Evolutionary conservation across 1,140 invertebrate genomes (phyloP).

Genomic region (Planococcus citri): DNA sequence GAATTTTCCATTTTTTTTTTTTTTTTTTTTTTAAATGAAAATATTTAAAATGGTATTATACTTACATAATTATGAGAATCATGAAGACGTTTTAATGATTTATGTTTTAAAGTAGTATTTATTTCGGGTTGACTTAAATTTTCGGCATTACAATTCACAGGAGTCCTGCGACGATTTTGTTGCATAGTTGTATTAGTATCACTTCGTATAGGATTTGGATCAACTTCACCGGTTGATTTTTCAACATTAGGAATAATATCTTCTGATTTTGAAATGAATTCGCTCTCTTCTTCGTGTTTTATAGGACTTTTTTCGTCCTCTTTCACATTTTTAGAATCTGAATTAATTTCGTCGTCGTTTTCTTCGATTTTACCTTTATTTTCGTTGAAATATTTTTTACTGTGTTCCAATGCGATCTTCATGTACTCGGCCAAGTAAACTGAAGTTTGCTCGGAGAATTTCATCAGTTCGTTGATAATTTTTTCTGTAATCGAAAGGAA

Average conservation of each 20-base stretch:
- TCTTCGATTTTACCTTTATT: neutral
- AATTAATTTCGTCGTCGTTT: neutral
- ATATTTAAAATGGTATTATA: too few relatives aligned
- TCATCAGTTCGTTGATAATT: constrained; percentile 12
- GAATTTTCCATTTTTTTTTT: too few relatives aligned
- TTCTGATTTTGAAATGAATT: neutral
- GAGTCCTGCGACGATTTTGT: neutral
- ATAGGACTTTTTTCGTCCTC: neutral
- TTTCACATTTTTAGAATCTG: neutral
- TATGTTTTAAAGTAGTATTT: too few relatives aligned
- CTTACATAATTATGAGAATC: too few relatives aligned
- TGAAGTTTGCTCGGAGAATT: constrained; percentile 10
- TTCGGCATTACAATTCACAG: neutral
- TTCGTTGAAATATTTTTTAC: neutral
- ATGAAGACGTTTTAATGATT: too few relatives aligned
- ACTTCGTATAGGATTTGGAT: neutral
- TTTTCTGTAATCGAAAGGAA: neutral
- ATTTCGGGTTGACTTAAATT: neutral
- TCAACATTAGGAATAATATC: neutral
- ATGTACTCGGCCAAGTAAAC: neutral
- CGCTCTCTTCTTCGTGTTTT: neutral
- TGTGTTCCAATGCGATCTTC: neutral
- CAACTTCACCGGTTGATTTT: neutral
- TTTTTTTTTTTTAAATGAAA: too few relatives aligned
- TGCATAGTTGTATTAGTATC: neutral